Base-by-base conservation (phyloP, 2,797 vertebrate genomes). In the Argya squamiceps region DNA sequence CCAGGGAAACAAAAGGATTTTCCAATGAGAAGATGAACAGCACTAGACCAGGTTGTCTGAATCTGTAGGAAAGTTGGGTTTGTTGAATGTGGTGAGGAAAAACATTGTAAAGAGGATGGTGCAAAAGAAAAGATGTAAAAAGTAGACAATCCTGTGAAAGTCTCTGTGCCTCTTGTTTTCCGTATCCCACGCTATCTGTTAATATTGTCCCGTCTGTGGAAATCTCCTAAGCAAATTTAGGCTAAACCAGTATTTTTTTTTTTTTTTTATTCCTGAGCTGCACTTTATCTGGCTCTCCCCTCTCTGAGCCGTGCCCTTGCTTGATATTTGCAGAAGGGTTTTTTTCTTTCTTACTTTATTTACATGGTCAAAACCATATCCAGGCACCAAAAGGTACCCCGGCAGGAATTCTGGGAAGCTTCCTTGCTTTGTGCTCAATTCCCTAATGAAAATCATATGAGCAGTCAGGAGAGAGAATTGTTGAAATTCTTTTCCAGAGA, bases 401-500 rank as follows among this genome's bases (percentile, higher is more conserved):
- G 67, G 73, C 73, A 91, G 47, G 67, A 93, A 49, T 81, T 71
- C 56, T 90, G 73, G 53, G 71, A 93, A 78, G 29, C 19, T 46
- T 26, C 89, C 92, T 85, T 82, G 69, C 71, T 73, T 74, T 65
- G 18, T 81, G 24, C 62, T 84, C 63, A 76, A 20, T 83, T 86
- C 70, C 70, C 21, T 96, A 73, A 62, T 91, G 86, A 64, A 85
- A 93, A 73, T 88, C 91, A 46, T 32, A 52, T 82, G 74, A 95
- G 78, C 94, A 85, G 92, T 73, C 81, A 91, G 88, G 64, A 84
- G 82, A 69, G 87, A 86, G 87, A 95, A 0, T 84, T 94, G 60
- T 91, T 50, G 76, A 81, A 84, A 80, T 95, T 95, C 75, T 90
- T 75, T 84, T 93, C 56, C 85, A 84, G 87, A 50, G 88, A 95